Evolutionary conservation across 2,888 invertebrate species (phyloP), one percentile per base, ranked within the genome.

Genomic region (Frankliniella fusca): DNA sequence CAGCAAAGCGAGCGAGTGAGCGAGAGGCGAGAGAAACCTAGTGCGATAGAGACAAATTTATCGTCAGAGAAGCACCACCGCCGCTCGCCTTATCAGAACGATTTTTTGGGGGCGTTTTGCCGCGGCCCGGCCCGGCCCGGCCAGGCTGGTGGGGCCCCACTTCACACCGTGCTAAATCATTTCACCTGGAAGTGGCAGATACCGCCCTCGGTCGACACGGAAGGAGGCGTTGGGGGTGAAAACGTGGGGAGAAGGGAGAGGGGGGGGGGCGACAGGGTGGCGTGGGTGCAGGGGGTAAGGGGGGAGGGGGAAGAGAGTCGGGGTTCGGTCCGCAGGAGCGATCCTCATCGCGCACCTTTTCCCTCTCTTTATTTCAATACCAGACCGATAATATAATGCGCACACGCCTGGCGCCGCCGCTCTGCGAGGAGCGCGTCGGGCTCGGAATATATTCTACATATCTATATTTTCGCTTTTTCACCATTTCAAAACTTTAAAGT

Each of bases 161-260:
- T 76, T 27, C 70, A 76, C 70, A 9, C 27, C 70, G 27, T 23
- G 27, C 23, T 76, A 76, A 76, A 76, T 76, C 70, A 76, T 27
- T 76, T 76, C 70, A 76, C 70, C 70, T 76, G 70, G 70, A 76
- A 76, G 70, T 76, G 70, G 70, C 70, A 76, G 70, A 76, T 76
- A 76, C 70, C 23, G 70, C 11, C 70, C 15, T 54, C 54, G 18
- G 38, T 20, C 54, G 54, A 54, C 54, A 54, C 54, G 7, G 54
- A 11, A 18, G 54, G 54, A 18, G 54, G 54, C 9, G 70, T 27
- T 8, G 70, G 10, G 27, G 27, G 27, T 12, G 10, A 23, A 23
- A 5, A 7, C n/a, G 70, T 3, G 70, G 23, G 23, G 23, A 9
- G 70, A 23, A 23, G 70, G 1, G 70, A n/a, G 65, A 0, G 20